Percentiles rank a stretch among this genome's conserved stretches.
Evolutionary conservation across 2,888 invertebrate species (phyloP).

Genomic region (Phortica magna): DNA sequence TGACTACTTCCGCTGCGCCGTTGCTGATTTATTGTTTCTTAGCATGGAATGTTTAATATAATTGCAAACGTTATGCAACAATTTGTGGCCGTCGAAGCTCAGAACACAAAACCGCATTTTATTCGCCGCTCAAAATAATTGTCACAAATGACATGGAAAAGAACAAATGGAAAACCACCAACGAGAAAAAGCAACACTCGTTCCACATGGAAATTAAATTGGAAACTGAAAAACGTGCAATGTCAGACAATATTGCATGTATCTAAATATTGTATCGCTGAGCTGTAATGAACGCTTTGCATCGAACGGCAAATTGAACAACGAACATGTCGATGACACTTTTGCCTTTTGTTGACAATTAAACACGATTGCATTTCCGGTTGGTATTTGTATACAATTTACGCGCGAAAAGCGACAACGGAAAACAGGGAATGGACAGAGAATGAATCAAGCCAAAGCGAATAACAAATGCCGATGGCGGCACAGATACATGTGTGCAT

Average conservation of each 20-base stretch:
- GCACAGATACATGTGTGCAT: background rate
- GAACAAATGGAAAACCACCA: background rate
- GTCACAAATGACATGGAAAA: background rate
- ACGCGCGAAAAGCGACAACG: background rate
- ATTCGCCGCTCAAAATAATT: background rate
- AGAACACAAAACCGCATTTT: background rate
- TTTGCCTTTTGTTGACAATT: conserved; percentile 63
- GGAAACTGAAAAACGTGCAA: conserved; percentile 49
- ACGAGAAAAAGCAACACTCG: conserved; percentile 29
- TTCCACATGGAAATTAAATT: conserved; percentile 11
- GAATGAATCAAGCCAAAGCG: conserved; percentile 45
- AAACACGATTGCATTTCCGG: conserved; percentile 66
- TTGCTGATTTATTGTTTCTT: conserved; percentile 36
- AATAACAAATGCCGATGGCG: background rate
- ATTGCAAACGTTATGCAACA: background rate
- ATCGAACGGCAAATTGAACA: background rate
- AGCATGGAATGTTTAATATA: conserved; percentile 21
- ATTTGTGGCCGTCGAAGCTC: background rate
- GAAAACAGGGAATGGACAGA: conserved; percentile 32
- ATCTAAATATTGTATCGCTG: conserved; percentile 24
- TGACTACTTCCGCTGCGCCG: conserved; percentile 66
- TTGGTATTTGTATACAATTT: conserved; percentile 59
- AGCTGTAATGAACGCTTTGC: background rate
- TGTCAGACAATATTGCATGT: conserved; percentile 13
- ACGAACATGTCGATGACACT: background rate